Conservation (phyloP, 2,113 vertebrate species). For the Protobothrops mucrosquamatus region DNA sequence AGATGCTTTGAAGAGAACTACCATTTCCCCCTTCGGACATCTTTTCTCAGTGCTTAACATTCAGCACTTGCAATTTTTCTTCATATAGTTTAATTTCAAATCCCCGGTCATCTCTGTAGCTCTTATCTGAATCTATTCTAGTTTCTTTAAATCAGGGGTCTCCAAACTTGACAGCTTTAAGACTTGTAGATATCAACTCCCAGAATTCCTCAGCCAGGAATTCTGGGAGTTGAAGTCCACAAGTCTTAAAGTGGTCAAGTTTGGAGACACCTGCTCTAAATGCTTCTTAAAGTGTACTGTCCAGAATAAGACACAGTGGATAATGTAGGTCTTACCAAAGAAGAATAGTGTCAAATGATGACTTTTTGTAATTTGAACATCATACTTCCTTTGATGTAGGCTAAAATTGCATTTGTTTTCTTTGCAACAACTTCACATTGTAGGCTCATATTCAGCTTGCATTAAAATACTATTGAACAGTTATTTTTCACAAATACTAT, state of each 20-base stretch:
- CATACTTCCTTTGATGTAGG: not conserved
- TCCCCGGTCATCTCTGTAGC: not conserved
- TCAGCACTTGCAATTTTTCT: not conserved
- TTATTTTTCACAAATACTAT: not conserved
- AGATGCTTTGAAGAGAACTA: not conserved
- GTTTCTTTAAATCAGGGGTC: not conserved
- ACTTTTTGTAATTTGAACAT: not conserved
- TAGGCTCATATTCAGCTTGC: not conserved
- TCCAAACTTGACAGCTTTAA: not conserved
- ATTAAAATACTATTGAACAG: not conserved
- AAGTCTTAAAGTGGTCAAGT: not conserved
- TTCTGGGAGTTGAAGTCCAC: not conserved
- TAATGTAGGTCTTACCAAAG: not conserved
- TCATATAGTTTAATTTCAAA: not conserved
- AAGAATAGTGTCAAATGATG: not conserved
- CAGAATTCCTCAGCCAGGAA: too few relatives aligned
- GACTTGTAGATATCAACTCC: not conserved
- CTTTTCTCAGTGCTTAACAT: not conserved
- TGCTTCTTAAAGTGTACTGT: not conserved
- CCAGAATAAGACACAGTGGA: not conserved
- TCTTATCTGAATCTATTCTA: not conserved
- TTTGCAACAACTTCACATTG: not conserved
- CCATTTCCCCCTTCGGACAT: not conserved
- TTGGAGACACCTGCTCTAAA: not conserved
- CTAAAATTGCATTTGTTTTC: not conserved